These are phyloP conservation scores for Mustela erminea DNA, from an alignment of 2,797 vertebrate species.

Conservation along the genomic window DNA sequence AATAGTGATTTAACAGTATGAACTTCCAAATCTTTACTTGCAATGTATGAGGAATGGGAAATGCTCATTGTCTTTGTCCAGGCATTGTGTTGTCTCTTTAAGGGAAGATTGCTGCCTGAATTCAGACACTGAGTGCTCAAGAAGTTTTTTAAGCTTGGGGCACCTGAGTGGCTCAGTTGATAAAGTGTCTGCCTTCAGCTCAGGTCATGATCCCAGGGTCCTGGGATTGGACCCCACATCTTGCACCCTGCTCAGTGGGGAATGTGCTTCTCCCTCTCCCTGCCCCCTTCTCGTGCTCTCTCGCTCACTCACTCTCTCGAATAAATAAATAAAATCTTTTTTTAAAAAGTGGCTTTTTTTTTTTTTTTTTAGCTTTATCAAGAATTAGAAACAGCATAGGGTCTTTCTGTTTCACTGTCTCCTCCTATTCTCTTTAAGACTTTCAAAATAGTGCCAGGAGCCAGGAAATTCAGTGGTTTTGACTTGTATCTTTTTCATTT, in stretches of 20 bases:
- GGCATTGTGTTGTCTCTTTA: slow-evolving; percentile 8
- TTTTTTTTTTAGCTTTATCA: not conserved
- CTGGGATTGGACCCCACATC: too few relatives aligned
- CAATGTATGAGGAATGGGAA: not conserved
- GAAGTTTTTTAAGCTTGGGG: not conserved
- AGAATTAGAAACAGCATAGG: slow-evolving; percentile 32
- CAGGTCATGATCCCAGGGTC: too few relatives aligned
- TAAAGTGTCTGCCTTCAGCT: too few relatives aligned
- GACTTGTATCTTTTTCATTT: slow-evolving; percentile 20
- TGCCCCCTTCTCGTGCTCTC: not conserved
- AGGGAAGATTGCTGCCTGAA: not conserved
- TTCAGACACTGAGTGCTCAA: not conserved
- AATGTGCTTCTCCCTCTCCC: not conserved
- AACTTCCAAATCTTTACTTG: slow-evolving; percentile 40
- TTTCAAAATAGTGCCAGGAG: slow-evolving; percentile 17
- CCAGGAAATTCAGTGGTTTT: slow-evolving; percentile 21
- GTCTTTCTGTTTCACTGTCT: not conserved
- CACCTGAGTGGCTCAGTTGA: too few relatives aligned
- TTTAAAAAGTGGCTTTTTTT: not conserved
- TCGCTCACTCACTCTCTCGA: not conserved
- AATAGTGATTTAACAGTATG: not conserved
- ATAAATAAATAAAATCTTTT: not conserved
- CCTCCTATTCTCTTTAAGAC: not conserved
- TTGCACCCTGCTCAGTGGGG: too few relatives aligned
- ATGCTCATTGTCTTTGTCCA: not conserved